These are phyloP conservation scores for Sogatella furcifera DNA, from an alignment of 1,140 invertebrate species.

Conservation along the genomic window DNA sequence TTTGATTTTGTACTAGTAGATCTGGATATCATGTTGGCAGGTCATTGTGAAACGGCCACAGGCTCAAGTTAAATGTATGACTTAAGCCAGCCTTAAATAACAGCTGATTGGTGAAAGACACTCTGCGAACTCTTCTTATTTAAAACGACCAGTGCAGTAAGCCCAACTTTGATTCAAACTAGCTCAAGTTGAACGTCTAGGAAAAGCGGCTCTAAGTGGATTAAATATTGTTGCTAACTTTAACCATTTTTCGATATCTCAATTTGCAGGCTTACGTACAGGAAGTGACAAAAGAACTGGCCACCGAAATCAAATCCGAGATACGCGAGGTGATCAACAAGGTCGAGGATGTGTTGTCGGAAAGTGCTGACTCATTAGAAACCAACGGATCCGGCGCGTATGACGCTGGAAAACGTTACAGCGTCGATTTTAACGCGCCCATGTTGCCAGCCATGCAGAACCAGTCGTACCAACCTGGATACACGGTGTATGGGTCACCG, in stretches of 20 bases:
- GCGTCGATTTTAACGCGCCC: background rate
- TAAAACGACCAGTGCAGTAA: too few species aligned
- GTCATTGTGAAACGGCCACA: too few species aligned
- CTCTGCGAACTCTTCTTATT: too few species aligned
- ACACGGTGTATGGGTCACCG: background rate
- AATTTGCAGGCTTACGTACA: constrained; percentile 54
- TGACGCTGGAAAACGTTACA: background rate
- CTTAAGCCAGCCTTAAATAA: too few species aligned
- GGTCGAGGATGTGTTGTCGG: constrained; percentile 62
- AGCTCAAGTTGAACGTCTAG: too few species aligned
- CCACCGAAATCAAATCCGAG: constrained; percentile 70
- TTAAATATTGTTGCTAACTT: too few species aligned
- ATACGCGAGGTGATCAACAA: constrained; percentile 65
- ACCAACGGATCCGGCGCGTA: background rate
- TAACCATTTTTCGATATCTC: background rate
- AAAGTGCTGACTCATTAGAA: constrained; percentile 32
- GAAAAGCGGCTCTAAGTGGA: too few species aligned
- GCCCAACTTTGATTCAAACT: too few species aligned
- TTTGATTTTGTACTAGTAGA: too few species aligned
- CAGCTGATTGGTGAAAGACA: too few species aligned
- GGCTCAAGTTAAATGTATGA: too few species aligned
- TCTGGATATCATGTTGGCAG: too few species aligned
- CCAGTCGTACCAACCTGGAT: background rate
- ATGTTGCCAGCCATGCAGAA: background rate
- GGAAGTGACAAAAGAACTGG: constrained; percentile 62